Evolutionary conservation across 2,797 vertebrate genomes (phyloP).

Genomic region (Distichodus sexfasciatus): DNA sequence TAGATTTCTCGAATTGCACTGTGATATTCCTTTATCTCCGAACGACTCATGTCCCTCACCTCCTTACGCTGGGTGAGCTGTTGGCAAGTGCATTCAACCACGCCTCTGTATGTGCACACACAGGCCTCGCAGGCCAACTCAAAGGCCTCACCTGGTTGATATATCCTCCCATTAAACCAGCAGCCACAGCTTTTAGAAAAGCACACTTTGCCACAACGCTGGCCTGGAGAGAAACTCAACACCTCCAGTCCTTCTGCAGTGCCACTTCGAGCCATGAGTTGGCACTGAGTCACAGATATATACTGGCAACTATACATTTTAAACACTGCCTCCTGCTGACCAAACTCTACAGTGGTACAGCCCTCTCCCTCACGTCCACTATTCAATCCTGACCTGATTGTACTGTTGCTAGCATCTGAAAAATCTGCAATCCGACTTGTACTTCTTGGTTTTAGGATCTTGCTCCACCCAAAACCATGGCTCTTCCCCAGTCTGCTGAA

Average conservation of each 20-base stretch:
- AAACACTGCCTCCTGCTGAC: conserved; percentile 22
- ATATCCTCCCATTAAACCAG: conserved; percentile 31
- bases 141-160: conserved; percentile 43
- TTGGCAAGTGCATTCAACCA: conserved; percentile 43
- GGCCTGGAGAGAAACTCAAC: conserved; percentile 56
- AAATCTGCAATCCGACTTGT: neutral
- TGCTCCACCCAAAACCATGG: neutral
- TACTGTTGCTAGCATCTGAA: neutral
- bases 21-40: conserved; percentile 55
- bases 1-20: conserved; percentile 53
- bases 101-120: conserved; percentile 46
- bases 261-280: conserved; percentile 29
- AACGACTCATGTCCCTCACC: conserved; percentile 55
- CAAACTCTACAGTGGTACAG: conserved; percentile 29
- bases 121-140: conserved; percentile 51
- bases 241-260: conserved; percentile 27
- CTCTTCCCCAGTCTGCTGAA: neutral
- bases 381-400: neutral
- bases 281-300: conserved; percentile 47
- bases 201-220: conserved; percentile 40
- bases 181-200: conserved; percentile 51
- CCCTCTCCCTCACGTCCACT: neutral
- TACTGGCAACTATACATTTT: conserved; percentile 48
- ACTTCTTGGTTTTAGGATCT: neutral
- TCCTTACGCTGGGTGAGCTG: conserved; percentile 57